phyloP scores from a whole-genome alignment of 2,797 vertebrate species.

The Intellagama lesueurii region DNA sequence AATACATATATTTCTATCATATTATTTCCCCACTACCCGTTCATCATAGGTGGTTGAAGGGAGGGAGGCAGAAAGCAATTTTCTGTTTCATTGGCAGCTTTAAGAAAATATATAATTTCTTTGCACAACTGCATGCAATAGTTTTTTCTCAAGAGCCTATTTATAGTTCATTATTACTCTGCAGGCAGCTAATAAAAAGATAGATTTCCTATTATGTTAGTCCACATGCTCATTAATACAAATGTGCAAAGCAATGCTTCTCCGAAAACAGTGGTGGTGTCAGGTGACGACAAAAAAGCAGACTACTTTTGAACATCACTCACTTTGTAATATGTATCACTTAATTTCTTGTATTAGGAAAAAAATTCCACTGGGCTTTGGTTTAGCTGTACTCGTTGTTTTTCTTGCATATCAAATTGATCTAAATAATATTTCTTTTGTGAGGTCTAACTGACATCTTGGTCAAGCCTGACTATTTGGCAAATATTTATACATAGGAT shows the following conservation, averaged over 20 bases:
- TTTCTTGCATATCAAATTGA: background rate
- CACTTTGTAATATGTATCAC: background rate
- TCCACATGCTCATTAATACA: background rate
- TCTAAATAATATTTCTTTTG: background rate
- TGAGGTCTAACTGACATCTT: background rate
- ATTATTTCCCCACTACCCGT: background rate
- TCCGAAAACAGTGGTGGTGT: background rate
- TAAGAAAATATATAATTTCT: background rate
- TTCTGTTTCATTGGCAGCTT: background rate
- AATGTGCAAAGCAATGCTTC: background rate
- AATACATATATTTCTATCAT: background rate
- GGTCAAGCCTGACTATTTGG: background rate
- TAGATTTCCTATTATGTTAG: background rate
- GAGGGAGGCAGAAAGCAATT: no score
- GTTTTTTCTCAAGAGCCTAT: background rate
- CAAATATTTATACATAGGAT: no score
- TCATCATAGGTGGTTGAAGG: background rate
- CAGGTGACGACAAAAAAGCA: background rate
- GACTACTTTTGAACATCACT: background rate
- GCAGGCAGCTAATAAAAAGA: slow-evolving; percentile 6
- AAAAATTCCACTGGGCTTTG: no score
- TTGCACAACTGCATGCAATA: background rate
- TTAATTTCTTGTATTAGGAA: background rate
- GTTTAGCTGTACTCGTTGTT: background rate
- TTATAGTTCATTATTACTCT: slow-evolving; percentile 5